A percentile compares a stretch with the other conserved stretches of the same genome.
These are phyloP conservation scores for Mastacembelus armatus DNA, from an alignment of 2,797 vertebrate genomes.

Conservation along the genomic window DNA sequence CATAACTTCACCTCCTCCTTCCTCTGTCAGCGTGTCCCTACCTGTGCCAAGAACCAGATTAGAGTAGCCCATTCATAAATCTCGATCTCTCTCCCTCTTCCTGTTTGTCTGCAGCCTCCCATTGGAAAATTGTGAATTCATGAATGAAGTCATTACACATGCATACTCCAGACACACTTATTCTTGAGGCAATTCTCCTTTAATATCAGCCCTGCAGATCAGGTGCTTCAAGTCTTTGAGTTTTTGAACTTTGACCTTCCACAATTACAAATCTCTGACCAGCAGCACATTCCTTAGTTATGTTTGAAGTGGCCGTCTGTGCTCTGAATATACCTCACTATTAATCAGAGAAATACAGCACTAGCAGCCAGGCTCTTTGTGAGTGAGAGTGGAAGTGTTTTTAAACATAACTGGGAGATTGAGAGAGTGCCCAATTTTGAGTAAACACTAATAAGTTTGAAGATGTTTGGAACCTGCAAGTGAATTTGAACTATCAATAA, in stretches of 20 bases:
- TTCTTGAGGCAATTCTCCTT: not conserved
- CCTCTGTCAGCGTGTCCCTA: conserved; percentile 61
- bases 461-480: conserved; percentile 47
- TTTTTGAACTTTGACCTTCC: conserved; percentile 58
- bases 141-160: conserved; percentile 5
- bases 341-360: conserved; percentile 72
- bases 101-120: conserved; percentile 14
- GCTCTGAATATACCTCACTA: conserved; percentile 55
- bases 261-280: conserved; percentile 30
- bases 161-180: not conserved
- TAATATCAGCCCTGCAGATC: conserved; percentile 15
- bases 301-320: conserved; percentile 57
- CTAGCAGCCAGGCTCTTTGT: conserved; percentile 25
- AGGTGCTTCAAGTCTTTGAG: conserved; percentile 11
- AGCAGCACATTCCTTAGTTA: conserved; percentile 73
- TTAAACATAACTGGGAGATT: conserved; percentile 36
- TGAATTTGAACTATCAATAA: conserved; percentile 1
- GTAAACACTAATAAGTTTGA: conserved; percentile 23
- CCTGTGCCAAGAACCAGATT: conserved; percentile 63
- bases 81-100: conserved; percentile 24
- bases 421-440: conserved; percentile 29
- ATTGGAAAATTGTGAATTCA: not conserved
- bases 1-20: conserved; percentile 32
- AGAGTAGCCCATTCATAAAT: conserved; percentile 64
- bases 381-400: conserved; percentile 31